These are phyloP conservation scores for Callipepla californica DNA, from an alignment of 2,113 vertebrate species.

Conservation along the genomic window DNA sequence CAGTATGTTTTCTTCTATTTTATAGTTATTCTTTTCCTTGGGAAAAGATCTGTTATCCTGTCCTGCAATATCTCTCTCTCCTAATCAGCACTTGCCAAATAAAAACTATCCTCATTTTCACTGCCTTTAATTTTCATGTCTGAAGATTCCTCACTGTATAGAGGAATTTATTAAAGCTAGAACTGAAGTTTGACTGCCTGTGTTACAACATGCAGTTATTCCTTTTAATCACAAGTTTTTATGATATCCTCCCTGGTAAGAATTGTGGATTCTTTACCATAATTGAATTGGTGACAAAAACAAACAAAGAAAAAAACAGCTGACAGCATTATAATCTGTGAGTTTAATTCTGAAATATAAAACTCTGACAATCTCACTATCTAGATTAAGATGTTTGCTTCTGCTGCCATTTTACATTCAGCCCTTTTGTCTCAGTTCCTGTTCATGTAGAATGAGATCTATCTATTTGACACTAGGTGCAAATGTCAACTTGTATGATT, in stretches of 20 bases:
- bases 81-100: slow-evolving; percentile 44
- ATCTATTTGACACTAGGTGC: neutral
- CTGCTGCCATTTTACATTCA: neutral
- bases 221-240: neutral
- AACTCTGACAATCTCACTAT: neutral
- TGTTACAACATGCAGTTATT: neutral
- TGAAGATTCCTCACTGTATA: neutral
- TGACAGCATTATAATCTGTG: neutral
- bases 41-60: slow-evolving; percentile 31
- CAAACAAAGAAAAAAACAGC: neutral
- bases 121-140: slow-evolving; percentile 39
- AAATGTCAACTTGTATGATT: neutral
- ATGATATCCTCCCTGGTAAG: neutral
- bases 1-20: slow-evolving; percentile 10
- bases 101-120: neutral
- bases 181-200: neutral
- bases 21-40: slow-evolving; percentile 48
- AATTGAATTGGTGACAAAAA: neutral
- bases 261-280: neutral
- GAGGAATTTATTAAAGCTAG: neutral
- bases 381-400: neutral
- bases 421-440: neutral
- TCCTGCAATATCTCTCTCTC: neutral
- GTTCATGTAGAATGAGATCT: neutral
- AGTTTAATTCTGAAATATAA: neutral